Base-by-base conservation (phyloP, 2,888 invertebrate species). In the Cataglyphis altisquamis region DNA sequence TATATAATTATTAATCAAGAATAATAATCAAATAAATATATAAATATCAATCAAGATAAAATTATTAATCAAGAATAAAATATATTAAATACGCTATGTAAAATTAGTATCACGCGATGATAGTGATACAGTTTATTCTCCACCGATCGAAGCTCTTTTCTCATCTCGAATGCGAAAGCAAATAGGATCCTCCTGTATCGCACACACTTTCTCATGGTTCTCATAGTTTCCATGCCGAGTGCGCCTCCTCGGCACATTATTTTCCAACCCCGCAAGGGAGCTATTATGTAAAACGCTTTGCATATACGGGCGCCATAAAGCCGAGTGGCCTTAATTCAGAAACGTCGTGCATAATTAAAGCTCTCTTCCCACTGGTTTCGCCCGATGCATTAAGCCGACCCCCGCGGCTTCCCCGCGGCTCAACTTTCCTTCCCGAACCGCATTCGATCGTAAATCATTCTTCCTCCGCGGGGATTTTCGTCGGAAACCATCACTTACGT, bases 321-420 rank as follows among this genome's bases (percentile, higher is more conserved):
- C 75, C 85, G 86, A 84, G 77, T 83, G 87, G 86, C 86, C 89
- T 89, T 87, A 89, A 89, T 89, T 87, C 87, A 82, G 82, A 72
- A 83, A 87, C 77, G 81, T 85, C 86, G 62, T 77, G 85, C 77
- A 83, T 86, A 84, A 86, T 88, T 88, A 83, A 87, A 84, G 86
- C 82, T 67, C 82, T 67, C 80, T 83, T 83, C 84, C 68, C 73
- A 70, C 82, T 64, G 82, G 85, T 77, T 85, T 74, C 80, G 82
- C 73, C 63, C 72, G 80, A 64, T 82, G 84, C 77, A 85, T 87
- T 85, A 83, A 87, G 75, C 57, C 84, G 63, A 60, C 45, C 32
- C 25, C 72, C 63, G 57, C 75, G 62, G 67, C 55, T 45, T 62
- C 68, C 63, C 75, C 64, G 45, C 55, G 39, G 67, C 74, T 81